Evolutionary conservation across 53 echinoderm and acorn worm species (phyloP).

Genomic region (Hippasteria phrygiana): DNA sequence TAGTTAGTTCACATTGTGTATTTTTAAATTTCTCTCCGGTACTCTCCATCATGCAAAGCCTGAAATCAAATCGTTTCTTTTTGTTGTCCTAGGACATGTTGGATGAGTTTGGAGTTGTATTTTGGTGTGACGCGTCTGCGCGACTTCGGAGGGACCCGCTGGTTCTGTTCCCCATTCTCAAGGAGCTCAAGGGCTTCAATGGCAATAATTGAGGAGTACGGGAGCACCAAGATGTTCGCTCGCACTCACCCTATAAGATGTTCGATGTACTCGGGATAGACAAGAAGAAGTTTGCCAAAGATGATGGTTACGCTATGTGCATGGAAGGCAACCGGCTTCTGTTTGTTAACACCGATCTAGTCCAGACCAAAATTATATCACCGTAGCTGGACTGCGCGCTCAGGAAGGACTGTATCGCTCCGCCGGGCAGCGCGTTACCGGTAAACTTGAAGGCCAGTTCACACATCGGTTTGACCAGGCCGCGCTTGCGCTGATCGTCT

Average conservation of each 20-base stretch:
- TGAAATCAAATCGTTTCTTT: not conserved
- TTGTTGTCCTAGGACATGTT: not conserved
- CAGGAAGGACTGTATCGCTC: not conserved
- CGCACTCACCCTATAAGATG: constrained; percentile 24
- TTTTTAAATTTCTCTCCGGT: too few relatives aligned
- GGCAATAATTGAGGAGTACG: not conserved
- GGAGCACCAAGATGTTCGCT: not conserved
- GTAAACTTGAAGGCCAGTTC: not conserved
- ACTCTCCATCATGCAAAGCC: too few relatives aligned
- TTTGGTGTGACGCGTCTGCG: constrained; percentile 32
- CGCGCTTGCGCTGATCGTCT: not conserved
- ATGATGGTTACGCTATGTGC: not conserved
- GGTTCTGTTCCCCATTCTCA: not conserved
- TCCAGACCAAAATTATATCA: not conserved
- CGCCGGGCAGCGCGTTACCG: not conserved
- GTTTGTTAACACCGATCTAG: not conserved
- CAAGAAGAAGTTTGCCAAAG: not conserved
- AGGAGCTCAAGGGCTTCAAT: constrained; percentile 11
- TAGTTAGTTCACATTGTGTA: too few relatives aligned
- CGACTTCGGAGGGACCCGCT: not conserved
- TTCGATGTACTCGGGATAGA: not conserved
- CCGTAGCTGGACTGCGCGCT: constrained; percentile 10
- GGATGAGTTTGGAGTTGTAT: not conserved
- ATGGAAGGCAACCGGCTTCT: constrained; percentile 9
- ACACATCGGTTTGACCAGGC: constrained; percentile 35